Evolutionary conservation across 2,113 vertebrate species (phyloP).

Genomic region (Antidorcas marsupialis): DNA sequence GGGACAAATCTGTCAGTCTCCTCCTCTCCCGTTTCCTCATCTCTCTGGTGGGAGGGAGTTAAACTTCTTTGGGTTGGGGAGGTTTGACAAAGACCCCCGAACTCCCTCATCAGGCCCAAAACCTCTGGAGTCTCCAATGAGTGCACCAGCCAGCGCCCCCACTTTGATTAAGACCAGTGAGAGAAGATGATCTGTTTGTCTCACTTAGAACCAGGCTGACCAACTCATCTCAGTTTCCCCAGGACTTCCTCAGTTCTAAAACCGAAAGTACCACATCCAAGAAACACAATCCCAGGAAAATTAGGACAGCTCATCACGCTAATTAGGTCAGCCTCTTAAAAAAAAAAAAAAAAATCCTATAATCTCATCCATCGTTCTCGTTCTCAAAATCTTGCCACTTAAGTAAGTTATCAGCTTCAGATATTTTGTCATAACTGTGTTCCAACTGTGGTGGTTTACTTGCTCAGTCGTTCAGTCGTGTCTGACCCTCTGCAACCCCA

Average conservation of each 20-base stretch:
- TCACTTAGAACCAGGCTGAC: neutral
- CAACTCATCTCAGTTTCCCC: neutral
- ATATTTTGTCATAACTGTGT: neutral
- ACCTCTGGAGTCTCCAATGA: neutral
- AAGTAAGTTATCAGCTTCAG: neutral
- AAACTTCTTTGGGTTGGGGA: neutral
- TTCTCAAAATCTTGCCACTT: neutral
- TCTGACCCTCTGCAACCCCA: neutral
- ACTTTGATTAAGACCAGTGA: neutral
- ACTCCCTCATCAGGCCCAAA: neutral
- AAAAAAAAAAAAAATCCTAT: neutral
- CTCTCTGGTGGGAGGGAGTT: neutral
- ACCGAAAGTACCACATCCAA: neutral
- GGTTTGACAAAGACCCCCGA: neutral
- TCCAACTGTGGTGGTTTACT: neutral
- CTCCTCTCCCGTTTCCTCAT: neutral
- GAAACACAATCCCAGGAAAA: neutral
- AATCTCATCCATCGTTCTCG: neutral
- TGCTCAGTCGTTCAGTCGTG: neutral
- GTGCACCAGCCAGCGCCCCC: fast-evolving
- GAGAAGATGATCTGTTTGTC: neutral
- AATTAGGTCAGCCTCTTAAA: neutral
- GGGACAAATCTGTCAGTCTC: neutral
- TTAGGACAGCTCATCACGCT: too few relatives aligned
- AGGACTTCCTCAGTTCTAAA: neutral